These are phyloP conservation scores for Diacarnus erythraeanus DNA, from an alignment of 37 sponge, comb jelly and placozoan genomes.

Conservation along the genomic window DNA sequence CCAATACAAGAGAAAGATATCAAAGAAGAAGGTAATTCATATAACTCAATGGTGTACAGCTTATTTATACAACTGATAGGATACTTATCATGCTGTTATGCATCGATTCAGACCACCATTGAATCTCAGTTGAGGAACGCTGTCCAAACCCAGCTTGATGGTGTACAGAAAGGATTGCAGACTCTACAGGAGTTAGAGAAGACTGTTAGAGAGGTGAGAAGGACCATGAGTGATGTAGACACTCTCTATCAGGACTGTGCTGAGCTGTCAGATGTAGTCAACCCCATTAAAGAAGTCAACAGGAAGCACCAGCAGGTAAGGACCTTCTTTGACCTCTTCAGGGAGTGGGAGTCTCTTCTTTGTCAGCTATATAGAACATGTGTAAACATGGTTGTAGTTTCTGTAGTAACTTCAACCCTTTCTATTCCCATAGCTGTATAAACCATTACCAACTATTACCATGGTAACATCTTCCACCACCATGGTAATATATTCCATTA, in stretches of 20 bases:
- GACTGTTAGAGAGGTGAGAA: slow-evolving; percentile 46
- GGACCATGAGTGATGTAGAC: slow-evolving; percentile 61
- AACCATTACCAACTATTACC: no score
- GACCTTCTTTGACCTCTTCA: no score
- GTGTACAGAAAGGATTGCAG: slow-evolving; percentile 82
- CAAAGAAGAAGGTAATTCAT: slow-evolving; percentile 61
- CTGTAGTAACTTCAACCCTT: no score
- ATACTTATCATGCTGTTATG: neutral
- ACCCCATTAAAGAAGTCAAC: slow-evolving; percentile 75
- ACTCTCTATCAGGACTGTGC: slow-evolving; percentile 53
- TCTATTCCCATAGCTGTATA: no score
- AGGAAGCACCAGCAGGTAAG: slow-evolving; percentile 63
- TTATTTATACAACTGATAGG: neutral
- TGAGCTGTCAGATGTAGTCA: slow-evolving; percentile 64
- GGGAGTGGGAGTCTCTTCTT: no score
- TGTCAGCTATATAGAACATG: no score
- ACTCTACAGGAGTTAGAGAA: slow-evolving; percentile 48
- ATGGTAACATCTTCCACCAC: neutral
- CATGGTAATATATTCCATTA: neutral
- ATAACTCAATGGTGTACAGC: neutral
- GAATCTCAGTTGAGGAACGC: slow-evolving; percentile 85
- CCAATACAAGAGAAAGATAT: slow-evolving; percentile 47
- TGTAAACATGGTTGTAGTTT: no score
- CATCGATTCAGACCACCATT: slow-evolving; percentile 47
- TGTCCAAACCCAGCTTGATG: slow-evolving; percentile 92